Base-by-base conservation (phyloP, 2,888 invertebrate species). In the Eupithecia vulgata region DNA sequence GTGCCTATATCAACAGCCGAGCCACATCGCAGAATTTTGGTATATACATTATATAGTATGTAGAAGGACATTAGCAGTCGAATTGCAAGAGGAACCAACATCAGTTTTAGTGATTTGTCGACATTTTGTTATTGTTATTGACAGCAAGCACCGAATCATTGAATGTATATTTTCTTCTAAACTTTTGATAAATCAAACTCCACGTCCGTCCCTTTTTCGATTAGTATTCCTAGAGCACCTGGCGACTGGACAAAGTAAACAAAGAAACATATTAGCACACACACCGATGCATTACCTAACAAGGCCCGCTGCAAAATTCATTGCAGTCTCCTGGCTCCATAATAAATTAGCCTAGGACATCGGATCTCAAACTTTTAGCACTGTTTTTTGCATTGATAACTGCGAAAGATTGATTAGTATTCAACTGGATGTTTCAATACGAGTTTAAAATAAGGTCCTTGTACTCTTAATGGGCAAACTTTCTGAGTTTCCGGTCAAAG, bases 241-340 rank as follows among this genome's bases (percentile, higher is more conserved):
- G 79, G 78, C 59, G 34, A 68, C 69, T 61, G 40, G 40, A 15
- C n/a, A 84, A 82, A 81, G 79, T 84, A 85, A 86, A 86, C 85
- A 85, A 85, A 87, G 83, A 84, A 81, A 84, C 75, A 61, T 72
- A 79, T 80, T 84, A 81, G 80, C 84, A 88, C 87, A 85, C 85
- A 82, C 78, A 81, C 79, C 78, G 66, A 78, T 78, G 77, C 80
- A 81, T 84, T 80, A 81, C 90, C 90, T 88, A 91, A 91, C 89
- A 90, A 90, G 92, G 90, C 81, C 82, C 82, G 83, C 82, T 86
- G 88, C 87, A 84, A 71, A 89, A 91, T 90, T 89, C 90, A 91
- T 90, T 90, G 88, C 87, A 75, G 76, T 76, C 80, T 78, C 76
- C 78, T 80, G 81, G 76, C 78, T 79, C 79, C 80, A 80, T 81